phyloP scores from a whole-genome alignment of 2,888 invertebrate species.

The Acheta domesticus region DNA sequence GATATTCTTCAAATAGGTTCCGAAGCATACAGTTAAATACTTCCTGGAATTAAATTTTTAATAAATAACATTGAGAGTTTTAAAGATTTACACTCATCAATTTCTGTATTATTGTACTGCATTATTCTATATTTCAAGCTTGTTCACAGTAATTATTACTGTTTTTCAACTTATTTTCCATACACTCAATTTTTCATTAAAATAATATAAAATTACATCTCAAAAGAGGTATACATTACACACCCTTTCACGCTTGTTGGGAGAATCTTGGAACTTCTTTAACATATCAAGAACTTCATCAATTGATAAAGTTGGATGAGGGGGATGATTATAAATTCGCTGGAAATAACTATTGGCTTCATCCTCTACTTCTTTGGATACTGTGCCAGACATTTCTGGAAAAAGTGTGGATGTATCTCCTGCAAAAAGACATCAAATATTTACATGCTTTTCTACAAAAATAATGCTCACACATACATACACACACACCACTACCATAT shows the following conservation, averaged over 20 bases:
- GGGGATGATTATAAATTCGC: constrained; percentile 96
- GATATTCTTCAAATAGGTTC: constrained; percentile 97
- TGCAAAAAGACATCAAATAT: not conserved
- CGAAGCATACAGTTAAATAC: constrained; percentile 96
- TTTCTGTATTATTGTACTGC: too few relatives aligned
- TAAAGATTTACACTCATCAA: too few relatives aligned
- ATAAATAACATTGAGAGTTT: constrained; percentile 19
- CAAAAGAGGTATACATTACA: constrained; percentile 28
- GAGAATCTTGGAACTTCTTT: constrained; percentile 91
- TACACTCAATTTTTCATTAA: constrained; percentile 19
- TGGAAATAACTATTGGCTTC: constrained; percentile 99
- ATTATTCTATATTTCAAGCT: too few relatives aligned
- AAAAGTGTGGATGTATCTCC: constrained; percentile 61
- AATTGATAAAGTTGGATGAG: constrained; percentile 87
- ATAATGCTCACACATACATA: not conserved
- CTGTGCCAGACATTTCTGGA: constrained; percentile 74
- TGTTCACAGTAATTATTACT: too few relatives aligned
- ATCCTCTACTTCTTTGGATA: constrained; percentile 95
- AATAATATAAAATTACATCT: not conserved
- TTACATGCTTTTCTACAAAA: not conserved
- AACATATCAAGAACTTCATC: constrained; percentile 95
- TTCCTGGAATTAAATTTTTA: constrained; percentile 42
- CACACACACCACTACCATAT: too few relatives aligned
- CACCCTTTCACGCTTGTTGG: constrained; percentile 74
- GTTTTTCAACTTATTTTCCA: constrained; percentile 19